Evolutionary conservation across 2,888 invertebrate species (phyloP).

Genomic region (Cyaniris semiargus): DNA sequence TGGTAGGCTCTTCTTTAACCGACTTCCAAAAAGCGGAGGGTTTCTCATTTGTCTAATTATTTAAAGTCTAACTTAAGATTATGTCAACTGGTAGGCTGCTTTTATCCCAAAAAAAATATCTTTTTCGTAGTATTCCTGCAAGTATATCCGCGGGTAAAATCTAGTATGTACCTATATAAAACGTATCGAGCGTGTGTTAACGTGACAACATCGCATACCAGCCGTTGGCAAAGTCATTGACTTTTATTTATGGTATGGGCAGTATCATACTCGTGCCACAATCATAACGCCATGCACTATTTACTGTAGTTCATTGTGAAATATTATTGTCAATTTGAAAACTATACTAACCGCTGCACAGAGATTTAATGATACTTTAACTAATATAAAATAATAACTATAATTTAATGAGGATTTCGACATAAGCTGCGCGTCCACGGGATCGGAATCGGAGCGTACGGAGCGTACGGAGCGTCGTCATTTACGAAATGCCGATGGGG

Average conservation of each 20-base stretch:
- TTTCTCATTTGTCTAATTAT: neutral
- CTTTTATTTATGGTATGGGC: constrained; percentile 25
- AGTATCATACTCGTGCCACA: neutral
- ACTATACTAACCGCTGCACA: neutral
- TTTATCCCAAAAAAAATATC: too few relatives aligned
- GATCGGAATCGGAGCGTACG: too few relatives aligned
- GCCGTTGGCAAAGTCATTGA: constrained; percentile 23
- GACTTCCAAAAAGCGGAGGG: neutral
- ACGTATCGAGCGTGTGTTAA: neutral
- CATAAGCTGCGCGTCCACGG: too few relatives aligned
- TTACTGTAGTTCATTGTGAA: neutral
- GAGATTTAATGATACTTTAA: too few relatives aligned
- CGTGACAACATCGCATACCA: constrained; percentile 16
- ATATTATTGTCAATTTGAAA: neutral
- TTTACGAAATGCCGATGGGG: too few relatives aligned
- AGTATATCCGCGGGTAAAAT: neutral
- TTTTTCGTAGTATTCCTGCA: too few relatives aligned
- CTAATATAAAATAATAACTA: too few relatives aligned
- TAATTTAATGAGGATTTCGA: too few relatives aligned
- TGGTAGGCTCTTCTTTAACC: too few relatives aligned
- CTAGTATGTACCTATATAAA: neutral
- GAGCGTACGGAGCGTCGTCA: too few relatives aligned
- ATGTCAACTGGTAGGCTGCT: too few relatives aligned
- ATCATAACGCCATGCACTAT: neutral
- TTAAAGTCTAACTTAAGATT: too few relatives aligned